A percentile compares a stretch with the other conserved stretches of the same genome.
Conservation (phyloP, 1,140 invertebrate species). For the Colletes gigas region DNA sequence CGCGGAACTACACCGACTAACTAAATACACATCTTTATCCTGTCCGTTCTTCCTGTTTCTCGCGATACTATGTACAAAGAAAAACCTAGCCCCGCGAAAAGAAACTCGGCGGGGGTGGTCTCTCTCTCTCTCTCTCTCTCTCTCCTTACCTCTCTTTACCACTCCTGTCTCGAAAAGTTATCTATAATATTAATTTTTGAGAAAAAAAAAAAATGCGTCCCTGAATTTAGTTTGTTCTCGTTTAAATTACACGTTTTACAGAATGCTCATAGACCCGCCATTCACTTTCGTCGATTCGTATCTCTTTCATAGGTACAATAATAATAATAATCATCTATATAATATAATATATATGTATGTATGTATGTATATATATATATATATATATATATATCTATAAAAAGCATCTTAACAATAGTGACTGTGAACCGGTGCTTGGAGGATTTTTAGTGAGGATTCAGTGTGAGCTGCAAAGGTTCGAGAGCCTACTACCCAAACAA, state of each 20-base stretch:
- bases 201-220: constrained; percentile 25
- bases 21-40: constrained; percentile 22
- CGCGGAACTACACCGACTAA: constrained; percentile 27
- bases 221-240: constrained; percentile 46
- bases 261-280: background rate
- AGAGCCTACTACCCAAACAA: constrained; percentile 2
- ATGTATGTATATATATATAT: constrained; percentile 53
- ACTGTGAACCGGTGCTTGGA: constrained; percentile 43
- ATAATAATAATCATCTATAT: constrained; percentile 37
- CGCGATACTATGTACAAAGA: constrained; percentile 10
- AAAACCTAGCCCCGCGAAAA: background rate
- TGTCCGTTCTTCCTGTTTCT: background rate
- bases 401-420: constrained; percentile 56
- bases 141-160: no score
- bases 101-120: background rate
- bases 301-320: background rate
- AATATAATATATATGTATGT: constrained; percentile 60
- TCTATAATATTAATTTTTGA: constrained; percentile 7
- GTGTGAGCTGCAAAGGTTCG: constrained; percentile 13
- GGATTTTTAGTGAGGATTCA: constrained; percentile 26
- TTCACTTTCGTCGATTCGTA: background rate
- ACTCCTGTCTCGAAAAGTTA: background rate
- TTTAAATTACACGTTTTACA: constrained; percentile 30
- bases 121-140: no score
- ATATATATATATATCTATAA: constrained; percentile 56